Evolutionary conservation across 23 tunicate genomes (phyloP).

Genomic region (Styela plicata): DNA sequence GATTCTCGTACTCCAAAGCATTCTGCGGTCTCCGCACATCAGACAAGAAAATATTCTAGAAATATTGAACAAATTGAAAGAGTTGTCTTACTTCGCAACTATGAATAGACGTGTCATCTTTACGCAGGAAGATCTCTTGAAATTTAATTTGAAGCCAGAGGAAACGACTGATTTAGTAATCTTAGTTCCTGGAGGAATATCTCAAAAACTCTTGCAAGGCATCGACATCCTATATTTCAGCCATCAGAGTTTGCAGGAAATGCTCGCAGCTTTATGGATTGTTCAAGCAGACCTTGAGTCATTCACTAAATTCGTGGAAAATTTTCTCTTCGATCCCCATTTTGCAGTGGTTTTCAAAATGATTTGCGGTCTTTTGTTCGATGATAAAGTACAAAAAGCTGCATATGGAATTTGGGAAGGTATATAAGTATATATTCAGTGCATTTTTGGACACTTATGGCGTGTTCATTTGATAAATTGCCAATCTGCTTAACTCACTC

Average conservation of each 20-base stretch:
- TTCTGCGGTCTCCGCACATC: background rate
- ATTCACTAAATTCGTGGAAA: background rate
- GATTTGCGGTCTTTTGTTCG: no score
- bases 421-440: no score
- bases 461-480: background rate
- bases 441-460: no score
- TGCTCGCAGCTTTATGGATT: background rate
- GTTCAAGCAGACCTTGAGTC: background rate
- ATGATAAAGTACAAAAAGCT: no score
- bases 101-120: background rate
- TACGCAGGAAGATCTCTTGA: no score
- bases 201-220: background rate
- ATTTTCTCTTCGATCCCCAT: background rate
- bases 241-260: background rate
- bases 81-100: background rate
- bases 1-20: background rate
- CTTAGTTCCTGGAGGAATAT: background rate
- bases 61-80: background rate
- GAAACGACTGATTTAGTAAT: background rate
- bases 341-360: background rate
- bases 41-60: background rate
- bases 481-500: background rate
- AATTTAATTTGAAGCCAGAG: background rate
- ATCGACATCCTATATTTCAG: background rate
- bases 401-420: background rate